phyloP scores from a whole-genome alignment of 2,888 invertebrate species.

The Zygothrica quintamaculata region DNA sequence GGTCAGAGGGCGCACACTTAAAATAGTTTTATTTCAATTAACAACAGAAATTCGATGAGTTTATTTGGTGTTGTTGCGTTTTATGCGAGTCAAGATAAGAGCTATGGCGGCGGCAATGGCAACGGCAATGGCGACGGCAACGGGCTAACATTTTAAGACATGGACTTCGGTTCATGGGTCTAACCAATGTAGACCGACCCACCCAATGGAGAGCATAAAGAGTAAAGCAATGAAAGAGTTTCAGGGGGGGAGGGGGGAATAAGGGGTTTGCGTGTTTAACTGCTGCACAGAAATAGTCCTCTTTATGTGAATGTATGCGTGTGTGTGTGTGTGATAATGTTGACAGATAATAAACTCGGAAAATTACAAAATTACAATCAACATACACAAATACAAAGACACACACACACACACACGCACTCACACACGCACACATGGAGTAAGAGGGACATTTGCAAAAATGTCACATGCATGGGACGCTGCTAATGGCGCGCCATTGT shows the following conservation, averaged over 20 bases:
- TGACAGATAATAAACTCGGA: constrained; percentile 80
- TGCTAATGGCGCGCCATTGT: constrained; percentile 77
- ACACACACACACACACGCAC: constrained; percentile 10
- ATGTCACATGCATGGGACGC: constrained; percentile 55
- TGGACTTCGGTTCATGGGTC: constrained; percentile 40
- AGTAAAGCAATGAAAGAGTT: background rate
- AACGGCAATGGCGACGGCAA: constrained; percentile 68
- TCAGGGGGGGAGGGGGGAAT: too few species aligned
- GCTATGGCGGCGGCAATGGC: constrained; percentile 71
- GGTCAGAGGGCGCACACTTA: constrained; percentile 40
- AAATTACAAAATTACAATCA: constrained; percentile 80
- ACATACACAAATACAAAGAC: constrained; percentile 39
- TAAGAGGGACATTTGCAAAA: constrained; percentile 56
- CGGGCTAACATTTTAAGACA: constrained; percentile 67
- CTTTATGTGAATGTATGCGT: constrained; percentile 27
- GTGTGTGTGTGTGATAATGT: constrained; percentile 73
- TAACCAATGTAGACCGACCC: too few species aligned
- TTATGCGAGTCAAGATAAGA: constrained; percentile 77
- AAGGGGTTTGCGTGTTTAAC: constrained; percentile 57
- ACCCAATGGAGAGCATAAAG: too few species aligned
- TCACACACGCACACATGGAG: background rate
- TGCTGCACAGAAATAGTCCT: constrained; percentile 45
- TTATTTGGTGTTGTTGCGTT: constrained; percentile 75
- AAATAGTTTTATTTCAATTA: constrained; percentile 79
- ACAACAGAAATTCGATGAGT: constrained; percentile 80